Percentiles rank a stretch among this genome's conserved stretches.
phyloP scores from a whole-genome alignment of 2,797 vertebrate genomes.

The Melanotaenia trifasciata region DNA sequence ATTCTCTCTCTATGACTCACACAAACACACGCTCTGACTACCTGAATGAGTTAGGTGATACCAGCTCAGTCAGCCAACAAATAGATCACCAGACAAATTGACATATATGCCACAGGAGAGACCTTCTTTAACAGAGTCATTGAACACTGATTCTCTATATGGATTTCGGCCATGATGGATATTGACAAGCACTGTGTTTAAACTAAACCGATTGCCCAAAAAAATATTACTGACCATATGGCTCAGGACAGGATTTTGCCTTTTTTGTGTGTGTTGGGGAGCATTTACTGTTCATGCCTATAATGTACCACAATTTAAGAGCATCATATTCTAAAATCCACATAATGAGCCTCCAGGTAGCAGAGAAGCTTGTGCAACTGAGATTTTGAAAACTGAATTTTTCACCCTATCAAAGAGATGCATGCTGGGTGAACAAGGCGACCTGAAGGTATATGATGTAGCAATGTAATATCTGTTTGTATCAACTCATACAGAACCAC shows the following conservation, averaged over 20 bases:
- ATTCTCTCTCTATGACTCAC: conserved; percentile 49
- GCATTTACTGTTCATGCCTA: not conserved
- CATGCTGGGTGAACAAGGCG: conserved; percentile 43
- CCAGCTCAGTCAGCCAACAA: conserved; percentile 81
- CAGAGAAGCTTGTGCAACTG: not conserved
- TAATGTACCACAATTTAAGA: conserved; percentile 14
- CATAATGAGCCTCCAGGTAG: conserved; percentile 12
- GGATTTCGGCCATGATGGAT: conserved; percentile 73
- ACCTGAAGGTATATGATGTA: conserved; percentile 24
- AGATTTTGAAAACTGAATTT: conserved; percentile 3
- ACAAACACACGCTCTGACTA: conserved; percentile 56
- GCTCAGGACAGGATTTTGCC: conserved; percentile 8
- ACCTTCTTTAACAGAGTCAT: conserved; percentile 73
- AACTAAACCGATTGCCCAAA: conserved; percentile 47
- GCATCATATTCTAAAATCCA: conserved; percentile 11
- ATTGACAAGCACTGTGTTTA: conserved; percentile 79
- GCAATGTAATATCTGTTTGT: conserved; percentile 22
- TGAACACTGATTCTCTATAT: conserved; percentile 64
- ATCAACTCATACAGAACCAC: not conserved
- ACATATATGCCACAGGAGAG: conserved; percentile 82
- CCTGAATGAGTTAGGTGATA: conserved; percentile 82
- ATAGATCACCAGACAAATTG: conserved; percentile 86
- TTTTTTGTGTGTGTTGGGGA: not conserved
- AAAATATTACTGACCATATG: conserved; percentile 25
- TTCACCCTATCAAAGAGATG: conserved; percentile 29